Percentiles rank a stretch among this genome's conserved stretches.
Conservation (phyloP, 2,797 vertebrate species). For the Astyanax mexicanus region DNA sequence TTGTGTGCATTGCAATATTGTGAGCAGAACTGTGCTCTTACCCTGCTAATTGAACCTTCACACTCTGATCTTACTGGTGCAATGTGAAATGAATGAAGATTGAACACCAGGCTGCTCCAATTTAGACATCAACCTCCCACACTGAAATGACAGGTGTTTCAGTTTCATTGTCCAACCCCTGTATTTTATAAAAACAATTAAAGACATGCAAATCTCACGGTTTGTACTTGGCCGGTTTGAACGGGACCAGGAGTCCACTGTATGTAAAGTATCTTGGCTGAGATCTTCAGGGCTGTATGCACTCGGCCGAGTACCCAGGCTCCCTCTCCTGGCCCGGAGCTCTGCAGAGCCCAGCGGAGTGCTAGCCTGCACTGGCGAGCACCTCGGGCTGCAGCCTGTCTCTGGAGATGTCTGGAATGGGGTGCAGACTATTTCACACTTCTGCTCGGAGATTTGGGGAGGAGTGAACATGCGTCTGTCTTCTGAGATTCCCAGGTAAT, state of each 20-base stretch:
- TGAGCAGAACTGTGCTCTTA: too few relatives aligned
- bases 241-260: constrained; percentile 66
- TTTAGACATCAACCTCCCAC: too few relatives aligned
- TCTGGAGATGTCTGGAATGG: constrained; percentile 43
- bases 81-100: too few relatives aligned
- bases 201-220: constrained; percentile 66
- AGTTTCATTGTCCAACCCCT: too few relatives aligned
- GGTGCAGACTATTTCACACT: constrained; percentile 50
- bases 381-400: constrained; percentile 22
- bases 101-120: too few relatives aligned
- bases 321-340: constrained; percentile 57
- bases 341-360: constrained; percentile 68
- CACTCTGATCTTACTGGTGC: too few relatives aligned
- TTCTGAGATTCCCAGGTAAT: constrained; percentile 78
- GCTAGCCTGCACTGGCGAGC: constrained; percentile 63
- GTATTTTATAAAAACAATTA: not conserved
- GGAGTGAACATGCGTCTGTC: constrained; percentile 57
- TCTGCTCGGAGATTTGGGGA: constrained; percentile 40
- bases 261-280: constrained; percentile 64
- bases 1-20: too few relatives aligned
- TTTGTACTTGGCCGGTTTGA: constrained; percentile 66
- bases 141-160: too few relatives aligned
- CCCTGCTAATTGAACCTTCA: too few relatives aligned
- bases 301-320: constrained; percentile 59
- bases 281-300: constrained; percentile 64